Percentiles rank a stretch among this genome's conserved stretches.
phyloP scores from a whole-genome alignment of 2,888 invertebrate genomes.

The Oxytorus armatus region DNA sequence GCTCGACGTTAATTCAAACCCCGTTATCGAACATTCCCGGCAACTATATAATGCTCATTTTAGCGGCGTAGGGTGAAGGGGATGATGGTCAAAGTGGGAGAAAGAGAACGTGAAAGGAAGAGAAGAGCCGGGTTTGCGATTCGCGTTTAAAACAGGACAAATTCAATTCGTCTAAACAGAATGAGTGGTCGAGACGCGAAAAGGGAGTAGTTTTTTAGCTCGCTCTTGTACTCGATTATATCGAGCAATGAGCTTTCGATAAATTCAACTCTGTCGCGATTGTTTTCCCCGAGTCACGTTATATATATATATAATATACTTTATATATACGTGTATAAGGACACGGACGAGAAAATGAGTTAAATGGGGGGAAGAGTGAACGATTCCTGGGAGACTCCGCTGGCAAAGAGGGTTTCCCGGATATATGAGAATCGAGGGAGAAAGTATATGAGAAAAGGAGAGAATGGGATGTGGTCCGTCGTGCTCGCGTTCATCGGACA shows the following conservation, averaged over 20 bases:
- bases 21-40: constrained; percentile 45
- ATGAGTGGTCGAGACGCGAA: constrained; percentile 17
- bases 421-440: constrained; percentile 56
- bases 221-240: constrained; percentile 53
- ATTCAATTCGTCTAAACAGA: constrained; percentile 55
- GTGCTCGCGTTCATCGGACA: constrained; percentile 81
- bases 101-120: not conserved
- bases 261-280: constrained; percentile 78
- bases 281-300: constrained; percentile 76
- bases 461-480: constrained; percentile 73
- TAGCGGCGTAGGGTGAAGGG: not conserved
- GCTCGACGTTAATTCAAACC: constrained; percentile 49
- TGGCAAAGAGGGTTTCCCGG: constrained; percentile 66
- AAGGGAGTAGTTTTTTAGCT: not conserved
- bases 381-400: constrained; percentile 71
- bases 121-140: constrained; percentile 18
- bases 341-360: constrained; percentile 78
- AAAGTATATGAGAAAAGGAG: constrained; percentile 61
- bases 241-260: constrained; percentile 73
- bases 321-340: constrained; percentile 71
- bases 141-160: constrained; percentile 47
- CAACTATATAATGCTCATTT: not conserved
- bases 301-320: not conserved
- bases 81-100: not conserved
- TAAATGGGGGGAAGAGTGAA: constrained; percentile 58